phyloP scores from a whole-genome alignment of 1,140 invertebrate genomes.

The Drosophila pseudoobscura region DNA sequence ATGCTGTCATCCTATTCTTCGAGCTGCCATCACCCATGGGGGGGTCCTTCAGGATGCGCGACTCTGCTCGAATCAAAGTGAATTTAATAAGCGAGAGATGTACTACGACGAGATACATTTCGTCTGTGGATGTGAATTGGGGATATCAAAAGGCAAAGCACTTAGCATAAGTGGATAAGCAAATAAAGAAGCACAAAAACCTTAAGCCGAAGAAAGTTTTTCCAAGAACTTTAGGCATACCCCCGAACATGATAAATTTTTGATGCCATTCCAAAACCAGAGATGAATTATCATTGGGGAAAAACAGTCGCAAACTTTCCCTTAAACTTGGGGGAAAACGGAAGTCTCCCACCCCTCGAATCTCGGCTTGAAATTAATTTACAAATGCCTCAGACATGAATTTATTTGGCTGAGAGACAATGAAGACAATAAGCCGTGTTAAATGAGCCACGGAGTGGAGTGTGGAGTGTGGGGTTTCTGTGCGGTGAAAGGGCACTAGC shows the following conservation, averaged over 20 bases:
- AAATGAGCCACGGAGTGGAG: conserved; percentile 35
- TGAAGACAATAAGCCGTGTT: conserved; percentile 48
- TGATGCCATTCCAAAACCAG: conserved; percentile 47
- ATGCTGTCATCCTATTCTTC: conserved; percentile 51
- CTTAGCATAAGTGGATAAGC: conserved; percentile 34
- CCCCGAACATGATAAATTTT: conserved; percentile 35
- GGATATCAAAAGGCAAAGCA: conserved; percentile 33
- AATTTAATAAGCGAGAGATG: conserved; percentile 35
- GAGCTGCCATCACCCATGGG: not conserved
- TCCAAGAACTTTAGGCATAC: conserved; percentile 2
- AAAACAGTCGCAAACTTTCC: no score
- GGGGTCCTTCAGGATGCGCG: not conserved
- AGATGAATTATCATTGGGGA: conserved; percentile 16
- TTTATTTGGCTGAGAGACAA: conserved; percentile 26
- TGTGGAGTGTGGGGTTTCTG: conserved; percentile 1
- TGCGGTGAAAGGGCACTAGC: conserved; percentile 43
- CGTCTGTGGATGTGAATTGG: conserved; percentile 8
- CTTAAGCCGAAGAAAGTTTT: conserved; percentile 18
- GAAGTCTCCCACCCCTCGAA: conserved; percentile 14
- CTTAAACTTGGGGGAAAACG: conserved; percentile 10
- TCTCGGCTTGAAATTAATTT: conserved; percentile 47
- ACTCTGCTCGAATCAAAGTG: not conserved
- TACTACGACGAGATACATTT: not conserved
- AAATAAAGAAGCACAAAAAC: not conserved
- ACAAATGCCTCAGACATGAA: conserved; percentile 37